Evolutionary conservation across 2,888 invertebrate genomes (phyloP).

Genomic region (Dusona sp.): DNA sequence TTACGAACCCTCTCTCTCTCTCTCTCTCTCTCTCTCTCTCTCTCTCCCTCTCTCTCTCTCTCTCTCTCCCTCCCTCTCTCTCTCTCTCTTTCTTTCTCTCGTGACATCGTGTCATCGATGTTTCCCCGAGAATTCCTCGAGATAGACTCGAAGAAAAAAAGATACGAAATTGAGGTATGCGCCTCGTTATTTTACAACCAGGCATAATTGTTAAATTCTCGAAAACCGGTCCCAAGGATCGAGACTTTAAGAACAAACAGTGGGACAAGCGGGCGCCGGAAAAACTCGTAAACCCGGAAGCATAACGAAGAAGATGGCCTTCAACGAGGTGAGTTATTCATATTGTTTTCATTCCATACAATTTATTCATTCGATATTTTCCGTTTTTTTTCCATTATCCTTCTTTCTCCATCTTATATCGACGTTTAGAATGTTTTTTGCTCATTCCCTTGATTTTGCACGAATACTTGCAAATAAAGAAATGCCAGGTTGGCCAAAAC

Average conservation of each 20-base stretch:
- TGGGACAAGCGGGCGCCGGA: slow-evolving; percentile 83
- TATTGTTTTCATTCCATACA: neutral
- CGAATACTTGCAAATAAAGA: neutral
- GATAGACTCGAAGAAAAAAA: slow-evolving; percentile 38
- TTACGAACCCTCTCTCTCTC: too few relatives aligned
- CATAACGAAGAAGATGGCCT: slow-evolving; percentile 88
- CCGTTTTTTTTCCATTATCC: neutral
- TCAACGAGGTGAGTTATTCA: slow-evolving; percentile 89
- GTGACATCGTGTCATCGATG: slow-evolving; percentile 65
- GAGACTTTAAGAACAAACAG: slow-evolving; percentile 74
- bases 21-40: too few relatives aligned
- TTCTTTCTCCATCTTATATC: neutral
- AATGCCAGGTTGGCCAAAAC: neutral
- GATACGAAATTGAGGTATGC: slow-evolving; percentile 41
- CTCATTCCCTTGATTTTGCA: neutral
- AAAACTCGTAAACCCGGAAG: slow-evolving; percentile 81
- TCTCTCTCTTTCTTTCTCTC: neutral
- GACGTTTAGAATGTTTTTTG: neutral
- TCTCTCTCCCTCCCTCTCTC: too few relatives aligned
- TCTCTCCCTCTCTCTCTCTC: too few relatives aligned
- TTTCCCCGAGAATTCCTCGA: slow-evolving; percentile 57
- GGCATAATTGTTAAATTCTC: slow-evolving; percentile 31
- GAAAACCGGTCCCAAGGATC: slow-evolving; percentile 60
- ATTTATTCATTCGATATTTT: neutral
- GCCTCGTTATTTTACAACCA: slow-evolving; percentile 32